Base-by-base conservation (phyloP, 2,888 invertebrate genomes). In the Megastigmus dorsalis region DNA sequence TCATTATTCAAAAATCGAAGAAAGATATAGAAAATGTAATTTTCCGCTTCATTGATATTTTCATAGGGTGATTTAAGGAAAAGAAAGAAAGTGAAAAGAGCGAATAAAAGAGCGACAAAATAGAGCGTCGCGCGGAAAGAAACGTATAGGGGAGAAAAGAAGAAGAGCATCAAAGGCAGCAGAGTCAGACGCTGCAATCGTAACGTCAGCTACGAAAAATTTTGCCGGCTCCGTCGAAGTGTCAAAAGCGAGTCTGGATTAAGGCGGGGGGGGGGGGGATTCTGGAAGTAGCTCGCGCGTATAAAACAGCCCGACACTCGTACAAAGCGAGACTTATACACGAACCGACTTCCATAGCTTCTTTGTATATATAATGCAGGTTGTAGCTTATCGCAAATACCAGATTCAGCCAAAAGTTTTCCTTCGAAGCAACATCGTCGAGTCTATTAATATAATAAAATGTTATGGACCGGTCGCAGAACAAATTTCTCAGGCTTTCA, bases 161-260 rank as follows among this genome's bases (percentile, higher is more conserved):
- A 60, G 20, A 38, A 67, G 52, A 57, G 62, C 55, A 15, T 74
- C 62, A 63, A 68, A 74, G 68, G 28, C 36, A 62, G 28, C 36
- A 41, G 10, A 15, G 28, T 30, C 38, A 67, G 55, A 30, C 30
- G n/a, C 48, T 15, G 55, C 36, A 38, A 45, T 52, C 26, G 62
- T 74, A 62, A 67, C 38, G 45, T 48, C 45, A 48, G 54, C 30
- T 20, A 52, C 9, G 43, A 50, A 60, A 63, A 60, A 73, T 52
- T 74, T 45, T 68, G n/a, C n/a, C 23, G 18, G 36, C 30, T 68
- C 20, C 65, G 54, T 62, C 62, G 62, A 68, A 77, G 62, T 75
- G 74, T 77, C 73, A 75, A 77, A 76, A 74, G 72, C 45, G 54
- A 74, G 65, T 69, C 69, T 48, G 72, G 73, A 79, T 79, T 79